Base-by-base conservation (phyloP, 2,797 vertebrate species). In the Benthosema pterotum region DNA sequence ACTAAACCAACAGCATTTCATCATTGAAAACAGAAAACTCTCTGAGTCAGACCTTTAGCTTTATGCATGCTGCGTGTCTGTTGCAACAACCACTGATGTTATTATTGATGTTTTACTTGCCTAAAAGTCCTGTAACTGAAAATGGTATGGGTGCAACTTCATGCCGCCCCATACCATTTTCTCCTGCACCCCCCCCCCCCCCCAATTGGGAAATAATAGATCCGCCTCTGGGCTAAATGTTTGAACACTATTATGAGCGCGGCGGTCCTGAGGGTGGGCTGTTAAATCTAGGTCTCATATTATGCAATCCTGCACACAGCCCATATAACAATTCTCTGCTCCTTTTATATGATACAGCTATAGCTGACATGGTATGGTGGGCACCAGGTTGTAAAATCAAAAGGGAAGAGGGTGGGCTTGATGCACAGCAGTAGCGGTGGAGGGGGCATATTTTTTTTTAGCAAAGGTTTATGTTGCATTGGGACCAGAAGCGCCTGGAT, bases 271-370 rank as follows among this genome's bases (percentile, higher is more conserved):
- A 64, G 43, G 55, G 54, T 22, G 57, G 55, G 15, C 32, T 13
- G 5, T 3, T 55, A 62, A 60, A 48, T 71, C 22, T 61, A 12
- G 55, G 17, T 28, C 52, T 46, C 50, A 60, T 14, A 38, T 38
- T 38, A 50, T 16, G 19, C 12, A 22, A 25, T 22, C 45, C 45
- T 50, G 58, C 15, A 11, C 15, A 61, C 28, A n/a, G n/a, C 51
- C n/a, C 55, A 55, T 14, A 15, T 48, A 72, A 66, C 54, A 57
- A 52, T 45, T 67, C 61, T 55, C 63, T 16, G 25, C 53, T 72
- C 52, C 25, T 45, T 68, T 65, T 71, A 67, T 59, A 63, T 56
- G 57, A n/a, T n/a, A n/a, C n/a, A 69, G 59, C 62, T 75, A n/a
- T n/a, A 57, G 48, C n/a, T 38, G 19, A 54, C 16, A 49, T n/a